Base-by-base conservation (phyloP, 2,797 vertebrate genomes). In the Enteromius radiatus region DNA sequence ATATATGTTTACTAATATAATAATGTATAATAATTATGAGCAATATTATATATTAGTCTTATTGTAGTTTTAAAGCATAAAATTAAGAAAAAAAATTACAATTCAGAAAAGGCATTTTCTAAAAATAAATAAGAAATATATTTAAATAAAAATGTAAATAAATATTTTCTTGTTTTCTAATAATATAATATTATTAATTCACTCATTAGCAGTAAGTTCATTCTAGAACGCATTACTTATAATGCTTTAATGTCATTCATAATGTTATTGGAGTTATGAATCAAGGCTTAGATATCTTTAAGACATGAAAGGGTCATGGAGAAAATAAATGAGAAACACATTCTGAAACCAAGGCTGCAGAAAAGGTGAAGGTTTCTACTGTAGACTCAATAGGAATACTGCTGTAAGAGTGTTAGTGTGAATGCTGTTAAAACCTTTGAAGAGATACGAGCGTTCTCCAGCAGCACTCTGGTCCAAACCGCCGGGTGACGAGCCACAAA, bases 401-500 rank as follows among this genome's bases (percentile, higher is more conserved):
- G 26, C n/a, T 52, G 8, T 26, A 26, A 5, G 67, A 21, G 9
- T 28, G 76, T 74, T 21, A 3, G 28, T 17, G 21, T 5, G 59
- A 41, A 43, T 3, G 23, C n/a, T 33, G 2, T 12, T 9, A 9
- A 14, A 61, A 97, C 98, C 98, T 99, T 99, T 77, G 98, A 98
- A 74, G 96, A 98, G 82, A 99, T 96, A 31, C 98, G 95, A 83
- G 97, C 95, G 0, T 99, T 99, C 92, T 99, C 98, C 21, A 99
- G 94, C 86, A 99, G 94, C 85, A 99, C 97, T 65, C 98, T 93
- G 0, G 98, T 99, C 98, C 98, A 99, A 70, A 99, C 97, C 0
- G 98, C 98, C 0, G 98, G 98, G 90, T 98, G 97, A 11, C 98
- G 95, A 1, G 97, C 97, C 91, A 99, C 98, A 3, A 98, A 98